phyloP scores from a whole-genome alignment of 2,113 vertebrate genomes.

The Sclerurus mexicanus region DNA sequence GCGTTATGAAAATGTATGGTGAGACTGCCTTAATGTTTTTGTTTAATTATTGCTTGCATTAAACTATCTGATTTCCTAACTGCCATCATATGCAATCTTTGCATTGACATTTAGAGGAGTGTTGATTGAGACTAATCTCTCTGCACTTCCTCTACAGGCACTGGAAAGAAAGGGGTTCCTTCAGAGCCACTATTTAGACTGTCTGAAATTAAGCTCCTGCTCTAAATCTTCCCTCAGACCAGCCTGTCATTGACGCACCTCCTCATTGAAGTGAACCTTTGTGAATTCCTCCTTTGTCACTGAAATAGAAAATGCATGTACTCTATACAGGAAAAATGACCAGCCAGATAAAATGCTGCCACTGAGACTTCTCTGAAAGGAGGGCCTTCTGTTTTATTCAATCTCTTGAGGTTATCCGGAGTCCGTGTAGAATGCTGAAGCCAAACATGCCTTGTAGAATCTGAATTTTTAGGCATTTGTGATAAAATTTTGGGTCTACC shows the following conservation, averaged over 20 bases:
- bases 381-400: background rate
- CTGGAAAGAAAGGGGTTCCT: conserved; percentile 25
- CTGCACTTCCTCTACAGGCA: conserved; percentile 18
- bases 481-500: background rate
- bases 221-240: background rate
- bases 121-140: conserved; percentile 43
- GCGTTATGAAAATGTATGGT: background rate
- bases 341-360: background rate
- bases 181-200: background rate
- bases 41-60: conserved; percentile 42
- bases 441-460: background rate
- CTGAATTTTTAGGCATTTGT: background rate
- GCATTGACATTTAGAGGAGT: background rate
- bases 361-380: background rate
- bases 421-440: background rate
- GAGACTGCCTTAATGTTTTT: background rate
- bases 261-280: background rate
- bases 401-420: background rate
- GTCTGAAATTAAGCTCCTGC: conserved; percentile 1
- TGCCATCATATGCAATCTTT: background rate
- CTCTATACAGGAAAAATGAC: background rate
- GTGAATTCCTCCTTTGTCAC: background rate
- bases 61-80: conserved; percentile 28
- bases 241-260: fast-evolving
- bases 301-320: background rate